Percentiles rank a stretch among this genome's conserved stretches.
phyloP scores from a whole-genome alignment of 1,140 invertebrate species.

The Apocrypta bakeri region DNA sequence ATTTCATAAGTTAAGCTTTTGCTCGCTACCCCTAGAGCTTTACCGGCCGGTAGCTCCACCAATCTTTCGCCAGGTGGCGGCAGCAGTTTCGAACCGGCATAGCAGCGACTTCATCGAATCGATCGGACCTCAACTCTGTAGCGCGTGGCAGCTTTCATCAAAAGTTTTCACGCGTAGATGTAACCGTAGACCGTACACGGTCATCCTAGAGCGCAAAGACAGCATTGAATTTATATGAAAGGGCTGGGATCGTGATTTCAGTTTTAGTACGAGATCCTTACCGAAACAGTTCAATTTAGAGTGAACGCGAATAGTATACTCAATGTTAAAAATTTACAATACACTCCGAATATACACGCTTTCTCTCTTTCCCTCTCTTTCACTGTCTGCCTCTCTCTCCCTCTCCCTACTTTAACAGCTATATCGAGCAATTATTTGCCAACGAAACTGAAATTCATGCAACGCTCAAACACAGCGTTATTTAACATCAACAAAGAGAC shows the following conservation, averaged over 20 bases:
- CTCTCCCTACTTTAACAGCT: too few species aligned
- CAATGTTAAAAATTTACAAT: too few species aligned
- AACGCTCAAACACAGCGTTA: background rate
- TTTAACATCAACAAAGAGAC: background rate
- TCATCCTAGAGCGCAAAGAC: background rate
- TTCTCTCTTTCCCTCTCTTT: too few species aligned
- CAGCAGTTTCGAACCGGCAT: background rate
- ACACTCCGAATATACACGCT: too few species aligned
- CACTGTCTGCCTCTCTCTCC: too few species aligned
- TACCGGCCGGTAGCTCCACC: background rate
- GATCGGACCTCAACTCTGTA: background rate
- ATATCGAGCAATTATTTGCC: too few species aligned
- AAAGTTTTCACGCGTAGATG: background rate
- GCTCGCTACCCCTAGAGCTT: too few species aligned
- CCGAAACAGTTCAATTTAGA: too few species aligned
- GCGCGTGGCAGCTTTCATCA: background rate
- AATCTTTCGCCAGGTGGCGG: slow-evolving; percentile 12
- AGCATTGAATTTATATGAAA: background rate
- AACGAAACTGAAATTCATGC: background rate
- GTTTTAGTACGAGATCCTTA: background rate
- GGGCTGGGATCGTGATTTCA: background rate
- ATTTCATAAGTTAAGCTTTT: too few species aligned
- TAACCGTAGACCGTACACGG: background rate
- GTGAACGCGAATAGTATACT: too few species aligned
- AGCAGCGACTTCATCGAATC: background rate